Conservation (phyloP, 2,797 vertebrate genomes). For the Xenentodon cancila region DNA sequence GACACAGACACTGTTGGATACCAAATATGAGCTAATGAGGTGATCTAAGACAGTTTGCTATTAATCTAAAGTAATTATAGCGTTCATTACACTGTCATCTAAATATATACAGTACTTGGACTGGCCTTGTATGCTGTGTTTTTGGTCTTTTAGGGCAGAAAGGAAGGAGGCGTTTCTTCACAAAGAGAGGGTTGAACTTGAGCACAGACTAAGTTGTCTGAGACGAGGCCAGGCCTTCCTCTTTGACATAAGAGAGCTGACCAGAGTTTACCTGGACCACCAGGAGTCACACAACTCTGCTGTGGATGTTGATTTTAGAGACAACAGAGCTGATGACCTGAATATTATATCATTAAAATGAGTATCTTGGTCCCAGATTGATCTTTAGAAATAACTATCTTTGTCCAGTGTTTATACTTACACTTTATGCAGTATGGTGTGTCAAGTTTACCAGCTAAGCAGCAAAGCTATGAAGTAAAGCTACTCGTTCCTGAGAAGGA, state of each 20-base stretch:
- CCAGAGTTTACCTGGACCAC: slow-evolving; percentile 47
- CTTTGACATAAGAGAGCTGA: slow-evolving; percentile 53
- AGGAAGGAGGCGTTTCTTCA: slow-evolving; percentile 37
- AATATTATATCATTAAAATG: no score
- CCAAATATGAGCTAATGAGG: slow-evolving; percentile 69
- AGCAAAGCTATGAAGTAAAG: no score
- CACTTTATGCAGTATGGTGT: slow-evolving; percentile 56
- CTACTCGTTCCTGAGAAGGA: slow-evolving; percentile 52
- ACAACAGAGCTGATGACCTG: no score
- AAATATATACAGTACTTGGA: neutral
- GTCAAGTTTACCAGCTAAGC: slow-evolving; percentile 59
- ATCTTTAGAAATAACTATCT: no score
- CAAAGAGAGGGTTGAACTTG: slow-evolving; percentile 55
- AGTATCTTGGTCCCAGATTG: no score
- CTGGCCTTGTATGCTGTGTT: neutral
- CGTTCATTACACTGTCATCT: neutral
- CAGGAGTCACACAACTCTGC: slow-evolving; percentile 11
- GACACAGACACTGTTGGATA: slow-evolving; percentile 53
- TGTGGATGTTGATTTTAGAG: neutral
- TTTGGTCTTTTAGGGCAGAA: slow-evolving; percentile 54
- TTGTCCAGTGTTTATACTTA: no score
- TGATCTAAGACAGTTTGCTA: slow-evolving; percentile 12
- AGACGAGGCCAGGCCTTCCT: slow-evolving; percentile 55
- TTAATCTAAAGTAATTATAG: neutral
- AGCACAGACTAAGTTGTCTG: slow-evolving; percentile 52